A percentile compares a stretch with the other conserved stretches of the same genome.
These are phyloP conservation scores for Meloidogyne hapla DNA, from an alignment of 1,140 invertebrate species.

Conservation along the genomic window DNA sequence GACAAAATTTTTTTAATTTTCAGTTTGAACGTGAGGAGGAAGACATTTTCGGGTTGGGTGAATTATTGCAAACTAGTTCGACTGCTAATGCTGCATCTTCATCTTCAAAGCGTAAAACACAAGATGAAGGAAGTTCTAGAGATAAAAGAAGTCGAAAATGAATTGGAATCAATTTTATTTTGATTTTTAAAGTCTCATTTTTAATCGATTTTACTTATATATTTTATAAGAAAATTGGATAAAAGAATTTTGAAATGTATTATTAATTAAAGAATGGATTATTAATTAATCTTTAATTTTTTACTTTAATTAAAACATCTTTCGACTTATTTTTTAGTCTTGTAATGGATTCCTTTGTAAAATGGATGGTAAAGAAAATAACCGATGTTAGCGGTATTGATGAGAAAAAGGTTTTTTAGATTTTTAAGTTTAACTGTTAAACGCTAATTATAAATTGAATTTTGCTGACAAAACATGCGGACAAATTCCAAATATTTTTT, in stretches of 20 bases:
- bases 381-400: neutral
- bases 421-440: too few species aligned
- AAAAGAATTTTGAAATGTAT: neutral
- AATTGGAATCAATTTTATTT: neutral
- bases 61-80: conserved; percentile 40
- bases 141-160: conserved; percentile 30
- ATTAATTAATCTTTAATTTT: too few species aligned
- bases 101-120: conserved; percentile 37
- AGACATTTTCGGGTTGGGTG: conserved; percentile 52
- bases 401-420: neutral
- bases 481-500: too few species aligned
- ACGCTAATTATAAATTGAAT: too few species aligned
- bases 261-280: too few species aligned
- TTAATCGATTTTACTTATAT: neutral
- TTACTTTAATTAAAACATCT: too few species aligned
- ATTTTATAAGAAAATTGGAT: neutral
- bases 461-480: too few species aligned
- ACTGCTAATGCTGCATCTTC: conserved; percentile 28
- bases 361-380: neutral
- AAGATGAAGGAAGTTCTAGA: conserved; percentile 10
- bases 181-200: neutral
- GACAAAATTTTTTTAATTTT: neutral
- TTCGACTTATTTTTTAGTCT: neutral
- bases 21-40: conserved; percentile 41
- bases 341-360: neutral